phyloP scores from a whole-genome alignment of 2,797 vertebrate genomes.

The Micromesistius poutassou region DNA sequence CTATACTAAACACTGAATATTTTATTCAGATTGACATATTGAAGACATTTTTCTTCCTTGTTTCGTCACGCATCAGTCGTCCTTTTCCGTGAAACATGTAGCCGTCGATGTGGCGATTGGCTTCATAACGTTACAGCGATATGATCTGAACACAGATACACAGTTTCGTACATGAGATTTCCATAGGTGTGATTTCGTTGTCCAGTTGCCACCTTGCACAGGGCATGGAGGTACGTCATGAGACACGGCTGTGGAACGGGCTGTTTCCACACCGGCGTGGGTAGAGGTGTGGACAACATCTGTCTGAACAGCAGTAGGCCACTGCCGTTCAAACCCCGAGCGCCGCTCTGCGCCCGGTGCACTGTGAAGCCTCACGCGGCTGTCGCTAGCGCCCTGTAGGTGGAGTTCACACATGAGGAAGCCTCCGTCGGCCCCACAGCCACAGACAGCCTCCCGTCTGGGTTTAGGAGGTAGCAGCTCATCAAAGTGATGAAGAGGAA shows the following conservation, averaged over 20 bases:
- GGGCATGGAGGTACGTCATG: neutral
- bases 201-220: neutral
- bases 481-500: constrained; percentile 27
- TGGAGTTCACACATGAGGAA: neutral
- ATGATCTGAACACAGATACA: neutral
- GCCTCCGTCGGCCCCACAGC: neutral
- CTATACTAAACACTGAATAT: neutral
- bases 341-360: neutral
- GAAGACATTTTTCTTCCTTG: neutral
- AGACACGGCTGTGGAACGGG: constrained; percentile 25
- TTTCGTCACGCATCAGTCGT: neutral
- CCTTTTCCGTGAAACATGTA: neutral
- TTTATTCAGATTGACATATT: neutral
- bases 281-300: constrained; percentile 59
- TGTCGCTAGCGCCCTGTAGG: neutral
- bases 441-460: neutral
- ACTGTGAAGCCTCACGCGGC: neutral
- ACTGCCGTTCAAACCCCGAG: constrained; percentile 13
- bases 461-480: neutral
- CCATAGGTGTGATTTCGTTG: neutral
- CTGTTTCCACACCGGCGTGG: constrained; percentile 51
- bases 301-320: constrained; percentile 61
- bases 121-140: neutral
- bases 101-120: neutral
- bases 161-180: too few relatives aligned